A percentile compares a stretch with the other conserved stretches of the same genome.
Evolutionary conservation across 2,888 invertebrate genomes (phyloP).

Genomic region (Trichogramma dendrolimi): DNA sequence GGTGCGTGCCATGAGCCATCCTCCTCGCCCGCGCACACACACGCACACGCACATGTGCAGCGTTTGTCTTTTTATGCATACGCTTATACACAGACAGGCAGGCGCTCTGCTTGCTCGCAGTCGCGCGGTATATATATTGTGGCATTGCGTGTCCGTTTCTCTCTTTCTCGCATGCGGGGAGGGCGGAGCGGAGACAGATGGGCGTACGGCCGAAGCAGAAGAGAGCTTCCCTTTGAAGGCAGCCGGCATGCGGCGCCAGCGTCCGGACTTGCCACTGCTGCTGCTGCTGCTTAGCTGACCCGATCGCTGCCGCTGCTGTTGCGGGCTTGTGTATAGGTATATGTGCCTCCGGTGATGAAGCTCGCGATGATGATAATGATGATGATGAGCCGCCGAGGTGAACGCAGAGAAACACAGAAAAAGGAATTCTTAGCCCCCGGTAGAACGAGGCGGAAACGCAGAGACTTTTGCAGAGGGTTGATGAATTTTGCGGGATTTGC

Average conservation of each 20-base stretch:
- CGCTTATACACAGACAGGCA: too few relatives aligned
- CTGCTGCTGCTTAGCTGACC: background rate
- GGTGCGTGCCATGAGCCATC: too few relatives aligned
- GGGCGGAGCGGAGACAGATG: constrained; percentile 54
- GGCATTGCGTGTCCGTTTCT: background rate
- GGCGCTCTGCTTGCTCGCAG: too few relatives aligned
- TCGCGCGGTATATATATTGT: background rate
- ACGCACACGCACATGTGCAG: background rate
- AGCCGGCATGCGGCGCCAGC: constrained; percentile 52
- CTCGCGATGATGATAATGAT: background rate
- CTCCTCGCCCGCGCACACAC: background rate
- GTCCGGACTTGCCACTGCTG: constrained; percentile 34
- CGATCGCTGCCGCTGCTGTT: constrained; percentile 11
- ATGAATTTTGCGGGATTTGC: too few relatives aligned
- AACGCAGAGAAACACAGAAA: too few relatives aligned
- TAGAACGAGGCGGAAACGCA: too few relatives aligned
- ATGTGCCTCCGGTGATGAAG: background rate
- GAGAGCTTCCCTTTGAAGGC: constrained; percentile 48
- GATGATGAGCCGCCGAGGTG: too few relatives aligned
- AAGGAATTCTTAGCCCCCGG: too few relatives aligned
- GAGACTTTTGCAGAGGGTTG: too few relatives aligned
- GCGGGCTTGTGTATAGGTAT: constrained; percentile 8
- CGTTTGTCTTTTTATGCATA: too few relatives aligned
- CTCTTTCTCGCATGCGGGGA: constrained; percentile 36
- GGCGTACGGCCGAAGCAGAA: constrained; percentile 48